These are phyloP conservation scores for Spisula subtruncata DNA, from an alignment of 2,888 invertebrate species.

Conservation along the genomic window DNA sequence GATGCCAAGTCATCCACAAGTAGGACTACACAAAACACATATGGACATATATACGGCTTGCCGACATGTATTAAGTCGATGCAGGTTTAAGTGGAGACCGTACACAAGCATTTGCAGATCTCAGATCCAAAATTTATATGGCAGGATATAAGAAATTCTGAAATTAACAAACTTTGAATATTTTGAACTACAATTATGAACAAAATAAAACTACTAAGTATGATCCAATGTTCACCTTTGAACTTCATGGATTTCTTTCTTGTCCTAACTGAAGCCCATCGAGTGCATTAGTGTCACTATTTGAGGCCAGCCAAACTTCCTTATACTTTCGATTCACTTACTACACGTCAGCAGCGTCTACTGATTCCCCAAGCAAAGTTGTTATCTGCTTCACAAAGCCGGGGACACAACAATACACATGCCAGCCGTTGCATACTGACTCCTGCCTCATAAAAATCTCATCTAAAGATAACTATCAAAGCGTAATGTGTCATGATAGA, in stretches of 20 bases:
- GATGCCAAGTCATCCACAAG: constrained; percentile 1
- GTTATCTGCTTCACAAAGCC: neutral
- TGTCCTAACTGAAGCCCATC: constrained; percentile 34
- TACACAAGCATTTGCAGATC: constrained; percentile 37
- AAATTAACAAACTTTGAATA: constrained; percentile 36
- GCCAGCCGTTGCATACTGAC: neutral
- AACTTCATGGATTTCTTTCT: constrained; percentile 2
- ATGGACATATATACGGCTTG: constrained; percentile 38
- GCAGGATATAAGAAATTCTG: constrained; percentile 37
- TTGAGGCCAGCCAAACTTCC: constrained; percentile 65
- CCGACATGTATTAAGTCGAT: constrained; percentile 27
- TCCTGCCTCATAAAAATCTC: neutral
- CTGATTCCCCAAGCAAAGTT: neutral
- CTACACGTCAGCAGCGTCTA: neutral
- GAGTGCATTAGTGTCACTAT: constrained; percentile 65
- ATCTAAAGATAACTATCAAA: neutral
- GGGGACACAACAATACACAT: neutral
- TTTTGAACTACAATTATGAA: constrained; percentile 39
- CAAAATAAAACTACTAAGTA: constrained; percentile 28
- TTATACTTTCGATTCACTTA: neutral
- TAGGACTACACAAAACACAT: constrained; percentile 38
- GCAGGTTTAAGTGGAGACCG: constrained; percentile 25
- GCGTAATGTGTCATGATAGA: constrained; percentile 30
- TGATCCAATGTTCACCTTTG: constrained; percentile 30
- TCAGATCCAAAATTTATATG: constrained; percentile 41